Evolutionary conservation across 2,888 invertebrate genomes (phyloP).

Genomic region (Pogonocherus hispidulus): DNA sequence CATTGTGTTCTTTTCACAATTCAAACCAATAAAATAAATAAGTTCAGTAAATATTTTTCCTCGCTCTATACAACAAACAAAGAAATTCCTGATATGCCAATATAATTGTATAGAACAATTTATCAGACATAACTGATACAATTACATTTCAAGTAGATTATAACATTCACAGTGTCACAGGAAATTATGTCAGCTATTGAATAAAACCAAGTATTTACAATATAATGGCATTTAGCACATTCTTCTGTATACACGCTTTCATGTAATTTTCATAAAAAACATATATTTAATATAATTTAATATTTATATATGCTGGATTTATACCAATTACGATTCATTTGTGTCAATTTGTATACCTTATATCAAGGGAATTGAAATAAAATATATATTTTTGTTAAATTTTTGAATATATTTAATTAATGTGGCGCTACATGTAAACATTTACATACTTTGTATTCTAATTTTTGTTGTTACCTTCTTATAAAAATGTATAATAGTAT

Average conservation of each 20-base stretch:
- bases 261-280: slow-evolving; percentile 21
- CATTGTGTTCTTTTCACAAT: too few relatives aligned
- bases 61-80: background rate
- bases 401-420: background rate
- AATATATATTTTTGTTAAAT: background rate
- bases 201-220: slow-evolving; percentile 7
- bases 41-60: background rate
- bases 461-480: too few relatives aligned
- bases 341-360: background rate
- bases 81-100: background rate
- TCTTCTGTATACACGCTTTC: slow-evolving; percentile 12
- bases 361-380: background rate
- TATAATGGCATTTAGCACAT: slow-evolving; percentile 9
- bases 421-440: background rate
- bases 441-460: too few relatives aligned
- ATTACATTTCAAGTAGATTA: background rate
- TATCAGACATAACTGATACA: background rate
- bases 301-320: slow-evolving; percentile 20
- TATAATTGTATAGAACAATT: background rate
- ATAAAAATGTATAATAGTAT: too few relatives aligned
- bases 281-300: slow-evolving; percentile 12
- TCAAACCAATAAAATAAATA: background rate
- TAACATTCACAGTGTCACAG: background rate
- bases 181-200: slow-evolving; percentile 10
- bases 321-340: slow-evolving; percentile 13